These are phyloP conservation scores for Chiridota heheva DNA, from an alignment of 35 echinoderm and acorn worm species.

Conservation along the genomic window DNA sequence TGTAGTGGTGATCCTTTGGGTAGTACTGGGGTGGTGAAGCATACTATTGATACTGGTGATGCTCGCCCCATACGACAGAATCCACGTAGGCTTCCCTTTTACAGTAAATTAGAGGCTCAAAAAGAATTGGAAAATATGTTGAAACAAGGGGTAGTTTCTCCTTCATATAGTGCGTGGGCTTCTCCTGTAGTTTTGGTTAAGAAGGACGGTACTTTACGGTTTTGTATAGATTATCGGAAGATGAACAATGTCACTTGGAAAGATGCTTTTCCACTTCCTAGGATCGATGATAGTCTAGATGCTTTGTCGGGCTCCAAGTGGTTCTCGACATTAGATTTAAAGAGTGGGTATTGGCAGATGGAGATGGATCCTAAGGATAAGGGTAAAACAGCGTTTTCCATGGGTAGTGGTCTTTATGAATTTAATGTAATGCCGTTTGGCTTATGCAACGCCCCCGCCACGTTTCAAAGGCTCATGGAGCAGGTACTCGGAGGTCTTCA, in stretches of 20 bases:
- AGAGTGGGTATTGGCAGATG: constrained; percentile 70
- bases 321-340: constrained; percentile 63
- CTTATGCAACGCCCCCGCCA: constrained; percentile 48
- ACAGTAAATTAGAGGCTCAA: constrained; percentile 5
- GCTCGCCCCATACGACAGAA: constrained; percentile 39
- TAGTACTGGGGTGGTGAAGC: constrained; percentile 34
- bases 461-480: constrained; percentile 60
- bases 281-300: constrained; percentile 56
- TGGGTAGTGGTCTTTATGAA: constrained; percentile 26
- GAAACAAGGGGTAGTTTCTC: constrained; percentile 35
- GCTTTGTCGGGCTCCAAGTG: constrained; percentile 26
- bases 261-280: constrained; percentile 48
- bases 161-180: constrained; percentile 35
- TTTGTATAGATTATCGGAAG: constrained; percentile 54
- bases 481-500: constrained; percentile 44
- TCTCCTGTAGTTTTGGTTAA: constrained; percentile 50
- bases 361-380: constrained; percentile 30
- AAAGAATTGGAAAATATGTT: constrained; percentile 40
- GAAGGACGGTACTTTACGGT: constrained; percentile 37
- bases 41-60: constrained; percentile 45
- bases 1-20: constrained; percentile 21
- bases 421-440: constrained; percentile 77
- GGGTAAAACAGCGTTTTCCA: constrained; percentile 50
- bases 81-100: constrained; percentile 24
- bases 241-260: constrained; percentile 33